phyloP scores from a whole-genome alignment of 2,888 invertebrate genomes.

The Heliconius erato region DNA sequence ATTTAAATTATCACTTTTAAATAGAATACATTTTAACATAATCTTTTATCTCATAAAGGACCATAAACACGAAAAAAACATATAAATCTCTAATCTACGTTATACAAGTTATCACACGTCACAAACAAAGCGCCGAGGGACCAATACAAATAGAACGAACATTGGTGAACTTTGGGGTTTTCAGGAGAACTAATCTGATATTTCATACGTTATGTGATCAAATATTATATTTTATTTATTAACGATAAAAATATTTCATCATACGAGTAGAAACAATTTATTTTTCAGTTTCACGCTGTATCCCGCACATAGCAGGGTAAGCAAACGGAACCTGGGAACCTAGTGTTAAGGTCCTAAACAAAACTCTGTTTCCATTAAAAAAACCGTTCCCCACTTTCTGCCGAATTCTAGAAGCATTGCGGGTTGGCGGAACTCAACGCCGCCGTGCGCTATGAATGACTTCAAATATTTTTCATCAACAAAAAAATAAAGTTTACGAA shows the following conservation, averaged over 20 bases:
- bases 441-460: no score
- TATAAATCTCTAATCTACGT: background rate
- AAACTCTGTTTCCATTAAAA: no score
- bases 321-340: no score
- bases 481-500: background rate
- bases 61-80: background rate
- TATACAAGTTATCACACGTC: conserved; percentile 5
- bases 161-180: conserved; percentile 5
- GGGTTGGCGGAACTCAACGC: no score
- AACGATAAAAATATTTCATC: background rate
- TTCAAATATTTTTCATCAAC: no score
- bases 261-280: background rate
- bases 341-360: no score
- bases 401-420: no score
- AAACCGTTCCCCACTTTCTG: no score
- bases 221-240: background rate
- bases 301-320: no score
- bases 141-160: conserved; percentile 4
- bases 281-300: background rate
- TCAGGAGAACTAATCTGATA: background rate
- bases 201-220: no score
- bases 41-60: background rate
- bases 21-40: no score
- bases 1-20: no score
- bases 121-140: conserved; percentile 11